Evolutionary conservation across 2,113 vertebrate species (phyloP), one percentile per base, ranked within the genome.

Genomic region (Chamaetylas fuelleborni): DNA sequence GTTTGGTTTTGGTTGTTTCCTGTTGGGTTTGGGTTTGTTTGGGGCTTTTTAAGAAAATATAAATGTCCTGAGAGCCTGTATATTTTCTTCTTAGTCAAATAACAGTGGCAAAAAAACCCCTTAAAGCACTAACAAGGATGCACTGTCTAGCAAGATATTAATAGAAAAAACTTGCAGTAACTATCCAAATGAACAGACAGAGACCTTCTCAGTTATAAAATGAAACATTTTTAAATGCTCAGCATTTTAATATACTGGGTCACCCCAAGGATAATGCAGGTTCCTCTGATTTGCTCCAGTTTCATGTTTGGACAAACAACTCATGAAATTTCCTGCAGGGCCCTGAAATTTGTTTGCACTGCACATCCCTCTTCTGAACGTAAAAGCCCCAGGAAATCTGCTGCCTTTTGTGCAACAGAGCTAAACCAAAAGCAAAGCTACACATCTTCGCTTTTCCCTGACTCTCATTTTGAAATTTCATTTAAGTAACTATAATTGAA

Each of bases 381-480:
- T 47, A 77, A 74, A 88, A 92, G 45, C 64, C 88, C 20, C 33
- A 38, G 76, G 76, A 93, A 83, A 58, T 74, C 53, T 61, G 34
- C 66, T 57, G 48, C 22, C 28, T 85, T 81, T 79, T 88, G 40
- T 69, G 81, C 54, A 82, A 60, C 40, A 58, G 58, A 93, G 40
- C 42, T 77, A 48, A 92, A 93, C 74, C 9, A 86, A 78, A 96
- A 81, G n/a, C 84, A 84, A 70, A 23, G 33, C 15, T 56, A 57
- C 42, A 34, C 0, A 0, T 69, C 61, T 70, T 65, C 23, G 5
- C 28, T 81, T 87, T 38, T 40, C 22, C 20, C 16, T 48, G 25
- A 40, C 18, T 81, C 83, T 77, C 40, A 77, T 64, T 88, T 69
- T 90, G 57, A 94, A 93, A 94, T 82, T 74, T 76, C 45, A 82